Evolutionary conservation across 92 coral and sea anemone species (phyloP).

Genomic region (Metridium senile): DNA sequence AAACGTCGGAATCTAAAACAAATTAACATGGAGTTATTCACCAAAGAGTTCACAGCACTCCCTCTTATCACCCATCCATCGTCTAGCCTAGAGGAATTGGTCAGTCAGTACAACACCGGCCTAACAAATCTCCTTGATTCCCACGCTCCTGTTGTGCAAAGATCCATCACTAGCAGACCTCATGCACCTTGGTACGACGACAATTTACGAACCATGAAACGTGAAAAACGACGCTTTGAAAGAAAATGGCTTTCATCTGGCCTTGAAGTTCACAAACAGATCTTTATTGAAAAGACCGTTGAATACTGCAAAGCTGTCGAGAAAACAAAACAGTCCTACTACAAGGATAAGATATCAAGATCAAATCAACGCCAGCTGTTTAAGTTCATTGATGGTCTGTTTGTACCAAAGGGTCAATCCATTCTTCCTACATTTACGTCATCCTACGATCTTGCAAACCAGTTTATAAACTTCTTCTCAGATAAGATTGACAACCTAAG

Average conservation of each 20-base stretch:
- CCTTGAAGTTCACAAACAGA: conserved; percentile 49
- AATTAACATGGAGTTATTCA: not conserved
- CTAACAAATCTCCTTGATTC: conserved; percentile 33
- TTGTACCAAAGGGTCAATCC: conserved; percentile 14
- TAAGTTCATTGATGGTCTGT: conserved; percentile 27
- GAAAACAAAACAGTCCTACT: conserved; percentile 31
- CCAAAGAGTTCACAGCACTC: not conserved
- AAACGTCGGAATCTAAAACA: not conserved
- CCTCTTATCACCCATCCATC: not conserved
- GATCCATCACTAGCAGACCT: conserved; percentile 37
- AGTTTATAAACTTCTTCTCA: conserved; percentile 7
- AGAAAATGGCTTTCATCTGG: conserved; percentile 39
- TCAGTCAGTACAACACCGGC: conserved; percentile 36
- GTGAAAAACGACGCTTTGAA: conserved; percentile 44
- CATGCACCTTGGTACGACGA: conserved; percentile 19
- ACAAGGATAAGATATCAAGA: conserved; percentile 14
- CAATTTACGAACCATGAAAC: conserved; percentile 29
- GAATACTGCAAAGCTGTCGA: conserved; percentile 20
- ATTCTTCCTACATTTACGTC: conserved; percentile 28
- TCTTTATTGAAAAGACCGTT: conserved; percentile 27
- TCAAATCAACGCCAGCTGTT: conserved; percentile 41
- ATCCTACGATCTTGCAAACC: conserved; percentile 25
- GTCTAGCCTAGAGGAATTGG: conserved; percentile 21
- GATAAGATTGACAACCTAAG: conserved; percentile 3
- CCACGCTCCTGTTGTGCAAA: conserved; percentile 42